Evolutionary conservation across 2,888 invertebrate genomes (phyloP), one percentile per base, ranked within the genome.

Genomic region (Synergus gifuensis): DNA sequence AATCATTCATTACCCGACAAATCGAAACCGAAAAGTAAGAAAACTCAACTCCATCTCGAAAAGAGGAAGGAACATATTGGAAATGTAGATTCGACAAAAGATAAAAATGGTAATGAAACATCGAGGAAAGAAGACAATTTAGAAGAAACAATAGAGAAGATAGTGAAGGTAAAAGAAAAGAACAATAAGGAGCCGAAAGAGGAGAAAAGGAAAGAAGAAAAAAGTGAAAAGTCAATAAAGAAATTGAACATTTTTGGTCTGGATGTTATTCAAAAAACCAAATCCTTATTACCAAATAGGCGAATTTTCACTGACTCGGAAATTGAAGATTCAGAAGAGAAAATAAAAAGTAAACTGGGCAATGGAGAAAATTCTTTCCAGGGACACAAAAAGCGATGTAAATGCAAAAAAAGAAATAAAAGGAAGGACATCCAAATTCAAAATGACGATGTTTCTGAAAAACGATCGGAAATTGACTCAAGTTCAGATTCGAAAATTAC

Each of bases 291-390:
- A 11, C 62, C 62, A 22, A 28, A 28, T 28, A 14, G 4, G 28
- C 18, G 62, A 62, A 62, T 12, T 28, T 62, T 62, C 5, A 14
- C 62, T 28, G 28, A 62, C 14, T 28, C 62, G 22, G 14, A 62
- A 62, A 62, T 62, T 62, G 62, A 62, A 62, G 14, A 62, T 62
- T 62, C 62, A 1, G 5, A 28, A 62, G 62, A 62, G 5, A 62
- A 28, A 14, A 62, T 22, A 3, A 11, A 28, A 28, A 62, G 22
- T 14, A 62, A 4, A 14, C 3, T 62, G 7, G 12, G 14, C 14
- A 2, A 62, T 14, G 28, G 12, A 62, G 14, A 28, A 14, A 14
- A 28, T 62, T 5, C 1, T 62, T 1, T 14, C 7, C 12, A 62
- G 7, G 28, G 5, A 5, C 28, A 62, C 9, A 62, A 28, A 62